A percentile compares a stretch with the other conserved stretches of the same genome.
Evolutionary conservation across 2,113 vertebrate species (phyloP).

Genomic region (Lonchura striata): DNA sequence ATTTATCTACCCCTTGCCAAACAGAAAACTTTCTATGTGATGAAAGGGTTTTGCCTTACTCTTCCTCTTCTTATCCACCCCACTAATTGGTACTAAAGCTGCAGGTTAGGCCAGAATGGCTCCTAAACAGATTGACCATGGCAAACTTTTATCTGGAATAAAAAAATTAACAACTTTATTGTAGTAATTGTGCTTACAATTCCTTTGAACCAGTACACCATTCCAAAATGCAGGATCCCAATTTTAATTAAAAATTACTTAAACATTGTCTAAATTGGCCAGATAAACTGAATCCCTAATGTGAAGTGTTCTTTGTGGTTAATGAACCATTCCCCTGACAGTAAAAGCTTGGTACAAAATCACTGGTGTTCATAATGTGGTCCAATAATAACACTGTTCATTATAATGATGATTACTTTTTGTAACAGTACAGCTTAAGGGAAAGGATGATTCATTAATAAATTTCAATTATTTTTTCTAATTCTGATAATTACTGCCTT

Average conservation of each 20-base stretch:
- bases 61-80: not conserved
- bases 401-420: constrained; percentile 51
- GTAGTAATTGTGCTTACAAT: constrained; percentile 7
- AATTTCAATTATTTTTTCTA: constrained; percentile 61
- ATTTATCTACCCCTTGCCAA: not conserved
- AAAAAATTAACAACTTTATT: not conserved
- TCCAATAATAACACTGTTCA: constrained; percentile 26
- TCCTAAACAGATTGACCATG: not conserved
- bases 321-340: constrained; percentile 41
- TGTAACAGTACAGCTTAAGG: not conserved
- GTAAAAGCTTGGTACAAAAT: constrained; percentile 1
- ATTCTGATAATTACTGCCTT: constrained; percentile 65
- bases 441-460: constrained; percentile 60
- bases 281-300: constrained; percentile 42
- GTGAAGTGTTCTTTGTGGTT: constrained; percentile 41
- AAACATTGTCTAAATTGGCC: constrained; percentile 46
- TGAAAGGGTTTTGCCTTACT: constrained; percentile 2
- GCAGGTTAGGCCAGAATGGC: not conserved
- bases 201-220: not conserved
- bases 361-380: constrained; percentile 26
- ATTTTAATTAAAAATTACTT: constrained; percentile 65
- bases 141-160: not conserved
- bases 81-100: not conserved
- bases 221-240: constrained; percentile 24
- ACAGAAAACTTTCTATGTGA: not conserved